Base-by-base conservation (phyloP, 2,797 vertebrate species). In the Coccyzus lansbergi region DNA sequence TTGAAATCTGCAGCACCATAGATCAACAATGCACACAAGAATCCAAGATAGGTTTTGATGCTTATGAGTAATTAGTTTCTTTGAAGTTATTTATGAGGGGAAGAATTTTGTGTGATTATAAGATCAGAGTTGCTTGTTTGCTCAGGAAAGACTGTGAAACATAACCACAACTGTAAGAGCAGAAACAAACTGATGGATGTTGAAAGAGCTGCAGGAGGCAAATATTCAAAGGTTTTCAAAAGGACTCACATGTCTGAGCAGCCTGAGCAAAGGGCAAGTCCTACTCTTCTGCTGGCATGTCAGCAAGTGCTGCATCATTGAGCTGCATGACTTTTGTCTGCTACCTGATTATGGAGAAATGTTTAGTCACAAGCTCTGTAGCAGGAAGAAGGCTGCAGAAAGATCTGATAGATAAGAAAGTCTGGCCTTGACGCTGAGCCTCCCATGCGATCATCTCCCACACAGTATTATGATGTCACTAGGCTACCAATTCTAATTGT, bases 221-320 rank as follows among this genome's bases (percentile, higher is more conserved):
- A 72, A 72, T 26, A 36, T 31, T 79, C 26, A 38, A 40, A 68
- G 38, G 17, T 65, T 78, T 95, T 62, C 38, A 20, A 69, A 92
- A 78, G 38, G 42, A 59, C 38, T 52, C 0, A 0, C 25, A 12
- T 25, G 62, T 52, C 51, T 81, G 67, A 81, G 53, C 52, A 85
- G 55, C 56, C 60, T 60, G 68, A 88, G 44, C 77, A 88, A 72
- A 89, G 59, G 86, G 65, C 90, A 93, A 38, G 28, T 76, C 42
- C 52, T 62, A 51, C 42, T 65, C 67, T 46, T 93, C 74, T 82
- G 59, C 51, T 67, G 48, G n/a, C 52, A 42, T 58, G 67, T 82
- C 93, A 93, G 51, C 53, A 82, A 88, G 38, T 0, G 3, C 65
- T 77, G 72, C 88, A 52, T 15, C 74, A 59, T 4, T 56, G 72